A percentile compares a stretch with the other conserved stretches of the same genome.
phyloP scores from a whole-genome alignment of 2,888 invertebrate species.

The Melanotus villosus region DNA sequence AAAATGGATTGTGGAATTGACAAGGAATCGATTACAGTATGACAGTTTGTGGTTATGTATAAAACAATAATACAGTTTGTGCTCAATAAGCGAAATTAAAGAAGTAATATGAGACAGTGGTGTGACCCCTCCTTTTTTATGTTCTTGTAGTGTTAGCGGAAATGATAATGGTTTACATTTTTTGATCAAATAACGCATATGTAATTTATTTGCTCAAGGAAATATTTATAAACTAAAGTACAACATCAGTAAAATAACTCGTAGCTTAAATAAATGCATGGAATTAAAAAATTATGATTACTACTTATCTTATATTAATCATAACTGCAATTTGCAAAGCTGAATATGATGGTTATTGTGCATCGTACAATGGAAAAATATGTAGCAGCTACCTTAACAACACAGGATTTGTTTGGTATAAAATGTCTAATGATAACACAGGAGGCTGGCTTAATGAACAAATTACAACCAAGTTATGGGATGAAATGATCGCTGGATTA shows the following conservation, averaged over 20 bases:
- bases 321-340: constrained; percentile 32
- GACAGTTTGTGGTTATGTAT: no score
- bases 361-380: constrained; percentile 85
- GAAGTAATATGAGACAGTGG: no score
- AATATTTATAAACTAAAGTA: no score
- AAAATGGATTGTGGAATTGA: no score
- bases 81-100: no score
- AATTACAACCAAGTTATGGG: constrained; percentile 87
- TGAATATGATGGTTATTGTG: constrained; percentile 79
- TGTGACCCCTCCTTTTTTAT: no score
- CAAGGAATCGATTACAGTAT: no score
- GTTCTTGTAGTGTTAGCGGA: no score
- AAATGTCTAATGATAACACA: constrained; percentile 69
- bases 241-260: neutral
- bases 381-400: constrained; percentile 69
- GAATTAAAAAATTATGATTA: constrained; percentile 25
- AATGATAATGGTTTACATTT: no score
- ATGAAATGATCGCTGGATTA: constrained; percentile 85
- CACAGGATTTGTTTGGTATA: constrained; percentile 72
- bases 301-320: constrained; percentile 8
- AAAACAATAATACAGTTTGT: no score
- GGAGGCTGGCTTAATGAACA: constrained; percentile 88
- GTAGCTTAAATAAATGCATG: neutral
- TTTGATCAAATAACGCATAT: no score
- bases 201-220: no score